Conservation (phyloP, 2,888 invertebrate genomes). For the Drosophila longiperda region DNA sequence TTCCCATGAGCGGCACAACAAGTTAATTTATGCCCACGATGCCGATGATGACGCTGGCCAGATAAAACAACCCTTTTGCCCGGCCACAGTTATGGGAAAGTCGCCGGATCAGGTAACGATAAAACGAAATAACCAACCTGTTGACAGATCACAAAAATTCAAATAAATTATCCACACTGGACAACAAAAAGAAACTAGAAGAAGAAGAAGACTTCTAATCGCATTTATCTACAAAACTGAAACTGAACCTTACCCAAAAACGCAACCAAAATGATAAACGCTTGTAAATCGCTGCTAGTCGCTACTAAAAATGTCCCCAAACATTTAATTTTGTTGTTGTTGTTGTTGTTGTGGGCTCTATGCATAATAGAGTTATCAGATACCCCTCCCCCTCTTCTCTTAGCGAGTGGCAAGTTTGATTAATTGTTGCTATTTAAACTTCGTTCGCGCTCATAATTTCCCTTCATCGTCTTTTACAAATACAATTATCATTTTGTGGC, state of each 20-base stretch:
- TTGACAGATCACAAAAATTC: slow-evolving; percentile 69
- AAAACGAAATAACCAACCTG: slow-evolving; percentile 47
- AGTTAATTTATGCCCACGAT: slow-evolving; percentile 76
- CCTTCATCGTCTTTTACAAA: slow-evolving; percentile 69
- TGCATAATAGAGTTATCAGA: slow-evolving; percentile 73
- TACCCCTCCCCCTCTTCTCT: background rate
- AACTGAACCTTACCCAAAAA: slow-evolving; percentile 3
- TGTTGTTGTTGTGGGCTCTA: slow-evolving; percentile 19
- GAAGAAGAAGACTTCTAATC: slow-evolving; percentile 55
- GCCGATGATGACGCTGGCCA: slow-evolving; percentile 29
- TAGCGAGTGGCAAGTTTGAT: slow-evolving; percentile 59
- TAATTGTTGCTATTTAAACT: slow-evolving; percentile 67
- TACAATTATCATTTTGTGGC: slow-evolving; percentile 75
- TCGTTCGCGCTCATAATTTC: slow-evolving; percentile 74
- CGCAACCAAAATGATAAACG: slow-evolving; percentile 66
- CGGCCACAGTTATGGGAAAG: slow-evolving; percentile 31
- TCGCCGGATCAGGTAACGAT: slow-evolving; percentile 51
- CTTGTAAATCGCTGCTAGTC: slow-evolving; percentile 73
- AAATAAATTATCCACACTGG: slow-evolving; percentile 51
- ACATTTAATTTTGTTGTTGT: slow-evolving; percentile 1
- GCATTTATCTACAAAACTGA: slow-evolving; percentile 65
- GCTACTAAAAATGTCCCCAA: slow-evolving; percentile 66
- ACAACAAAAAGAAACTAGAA: slow-evolving; percentile 10
- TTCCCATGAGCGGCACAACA: slow-evolving; percentile 73
- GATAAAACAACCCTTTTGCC: slow-evolving; percentile 71